Evolutionary conservation across 2,113 vertebrate species (phyloP).

Genomic region (Ochotona princeps): DNA sequence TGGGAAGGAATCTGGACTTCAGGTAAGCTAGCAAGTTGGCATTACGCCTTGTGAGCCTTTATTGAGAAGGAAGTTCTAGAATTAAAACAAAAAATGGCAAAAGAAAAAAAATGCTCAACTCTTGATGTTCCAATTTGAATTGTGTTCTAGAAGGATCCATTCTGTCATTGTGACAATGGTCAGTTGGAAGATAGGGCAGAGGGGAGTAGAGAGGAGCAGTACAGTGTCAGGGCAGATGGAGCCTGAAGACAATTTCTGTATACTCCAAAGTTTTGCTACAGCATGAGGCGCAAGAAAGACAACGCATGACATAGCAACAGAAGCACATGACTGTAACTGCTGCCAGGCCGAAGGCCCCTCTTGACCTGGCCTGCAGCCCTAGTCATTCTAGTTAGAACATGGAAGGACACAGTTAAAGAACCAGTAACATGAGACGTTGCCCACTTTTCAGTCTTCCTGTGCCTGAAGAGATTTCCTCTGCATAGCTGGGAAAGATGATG

Average conservation of each 20-base stretch:
- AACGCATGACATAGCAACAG: background rate
- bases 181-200: background rate
- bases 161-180: fast-evolving
- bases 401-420: background rate
- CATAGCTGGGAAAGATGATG: background rate
- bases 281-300: too few species aligned
- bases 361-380: background rate
- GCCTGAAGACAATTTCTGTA: background rate
- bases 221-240: fast-evolving
- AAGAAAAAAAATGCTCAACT: background rate
- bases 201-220: background rate
- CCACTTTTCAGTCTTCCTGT: background rate
- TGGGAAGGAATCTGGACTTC: background rate
- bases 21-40: background rate
- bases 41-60: background rate
- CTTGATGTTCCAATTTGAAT: background rate
- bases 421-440: background rate
- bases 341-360: fast-evolving
- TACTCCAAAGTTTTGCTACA: background rate
- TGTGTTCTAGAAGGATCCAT: background rate
- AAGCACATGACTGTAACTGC: too few species aligned
- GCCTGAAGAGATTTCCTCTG: background rate
- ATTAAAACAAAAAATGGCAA: background rate
- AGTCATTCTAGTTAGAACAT: fast-evolving
- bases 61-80: background rate